Conservation (phyloP, 2,797 vertebrate species). For the Characodon lateralis region DNA sequence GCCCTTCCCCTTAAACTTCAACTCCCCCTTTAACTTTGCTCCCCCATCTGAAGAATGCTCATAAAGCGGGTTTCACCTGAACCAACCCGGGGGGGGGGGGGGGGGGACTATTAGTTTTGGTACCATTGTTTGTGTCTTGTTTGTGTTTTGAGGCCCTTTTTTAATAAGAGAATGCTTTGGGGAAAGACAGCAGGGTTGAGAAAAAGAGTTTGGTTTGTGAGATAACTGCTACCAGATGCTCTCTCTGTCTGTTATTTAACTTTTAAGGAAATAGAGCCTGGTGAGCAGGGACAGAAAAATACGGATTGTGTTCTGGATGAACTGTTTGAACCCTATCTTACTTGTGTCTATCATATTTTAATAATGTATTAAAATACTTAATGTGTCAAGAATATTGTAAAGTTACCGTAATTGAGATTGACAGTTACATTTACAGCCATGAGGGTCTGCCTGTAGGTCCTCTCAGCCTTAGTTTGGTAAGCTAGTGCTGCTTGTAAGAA, state of each 20-base stretch:
- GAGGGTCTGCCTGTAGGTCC: background rate
- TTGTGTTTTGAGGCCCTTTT: slow-evolving; percentile 77
- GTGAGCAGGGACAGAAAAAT: slow-evolving; percentile 43
- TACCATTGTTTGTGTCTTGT: slow-evolving; percentile 79
- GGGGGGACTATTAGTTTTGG: slow-evolving; percentile 75
- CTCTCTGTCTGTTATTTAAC: slow-evolving; percentile 73
- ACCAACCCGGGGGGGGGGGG: slow-evolving; percentile 77
- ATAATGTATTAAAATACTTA: background rate
- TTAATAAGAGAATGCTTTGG: slow-evolving; percentile 55
- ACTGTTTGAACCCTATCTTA: slow-evolving; percentile 68
- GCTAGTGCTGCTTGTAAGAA: background rate
- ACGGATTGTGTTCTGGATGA: slow-evolving; percentile 68
- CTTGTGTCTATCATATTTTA: slow-evolving; percentile 17
- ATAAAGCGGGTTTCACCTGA: slow-evolving; percentile 84
- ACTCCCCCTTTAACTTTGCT: slow-evolving; percentile 79
- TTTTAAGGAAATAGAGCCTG: slow-evolving; percentile 44
- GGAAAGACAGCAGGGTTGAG: slow-evolving; percentile 59
- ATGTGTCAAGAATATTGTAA: background rate
- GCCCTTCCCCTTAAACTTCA: slow-evolving; percentile 78
- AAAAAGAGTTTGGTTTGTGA: slow-evolving; percentile 76
- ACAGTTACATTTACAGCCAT: background rate
- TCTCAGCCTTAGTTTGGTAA: background rate
- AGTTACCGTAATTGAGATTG: background rate
- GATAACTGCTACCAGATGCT: slow-evolving; percentile 86
- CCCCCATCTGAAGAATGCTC: slow-evolving; percentile 83